phyloP scores from a whole-genome alignment of 2,888 invertebrate genomes.

The Callinectes sapidus region DNA sequence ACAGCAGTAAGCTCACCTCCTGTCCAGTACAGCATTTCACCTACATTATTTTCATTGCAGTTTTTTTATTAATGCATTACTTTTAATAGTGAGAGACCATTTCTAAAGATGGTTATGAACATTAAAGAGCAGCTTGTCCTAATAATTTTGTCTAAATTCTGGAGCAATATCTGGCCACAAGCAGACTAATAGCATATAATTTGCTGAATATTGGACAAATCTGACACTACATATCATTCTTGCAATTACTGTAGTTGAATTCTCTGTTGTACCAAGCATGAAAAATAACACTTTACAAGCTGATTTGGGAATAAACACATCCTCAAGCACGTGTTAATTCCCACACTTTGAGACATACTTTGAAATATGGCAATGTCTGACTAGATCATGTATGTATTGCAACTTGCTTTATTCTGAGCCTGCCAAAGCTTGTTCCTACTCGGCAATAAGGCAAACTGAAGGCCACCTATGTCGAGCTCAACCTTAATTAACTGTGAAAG shows the following conservation, averaged over 20 bases:
- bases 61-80: not conserved
- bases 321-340: not conserved
- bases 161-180: not conserved
- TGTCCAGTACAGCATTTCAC: not conserved
- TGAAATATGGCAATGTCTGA: not conserved
- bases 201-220: not conserved
- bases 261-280: not conserved
- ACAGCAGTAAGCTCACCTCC: not conserved
- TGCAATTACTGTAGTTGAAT: no score
- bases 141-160: no score
- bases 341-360: not conserved
- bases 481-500: not conserved
- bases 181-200: not conserved
- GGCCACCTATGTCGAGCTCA: not conserved
- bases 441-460: constrained; percentile 23
- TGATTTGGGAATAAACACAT: not conserved
- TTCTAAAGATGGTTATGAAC: not conserved
- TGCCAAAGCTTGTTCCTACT: not conserved
- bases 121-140: not conserved
- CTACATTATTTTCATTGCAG: not conserved
- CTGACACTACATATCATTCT: not conserved
- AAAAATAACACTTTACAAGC: not conserved
- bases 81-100: not conserved
- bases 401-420: not conserved
- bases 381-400: not conserved